Evolutionary conservation across 2,113 vertebrate genomes (phyloP).

Genomic region (Leucoraja erinaceus): DNA sequence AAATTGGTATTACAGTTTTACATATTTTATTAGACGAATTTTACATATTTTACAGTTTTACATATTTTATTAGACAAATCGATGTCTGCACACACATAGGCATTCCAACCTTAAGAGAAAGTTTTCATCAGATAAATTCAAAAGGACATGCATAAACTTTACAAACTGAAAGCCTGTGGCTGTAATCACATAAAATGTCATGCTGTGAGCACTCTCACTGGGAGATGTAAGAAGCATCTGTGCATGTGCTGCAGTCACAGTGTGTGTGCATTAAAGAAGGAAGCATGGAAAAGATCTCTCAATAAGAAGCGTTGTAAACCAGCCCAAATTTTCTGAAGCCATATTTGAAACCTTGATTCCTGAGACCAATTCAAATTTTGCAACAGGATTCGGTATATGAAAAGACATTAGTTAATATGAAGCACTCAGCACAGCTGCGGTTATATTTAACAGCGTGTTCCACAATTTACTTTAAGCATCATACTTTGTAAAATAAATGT

Average conservation of each 20-base stretch:
- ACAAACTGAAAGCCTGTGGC: neutral
- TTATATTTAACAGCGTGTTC: neutral
- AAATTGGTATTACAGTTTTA: too few relatives aligned
- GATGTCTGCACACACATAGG: neutral
- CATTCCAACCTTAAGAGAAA: neutral
- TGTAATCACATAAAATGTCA: neutral
- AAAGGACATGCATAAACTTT: neutral
- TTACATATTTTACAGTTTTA: too few relatives aligned
- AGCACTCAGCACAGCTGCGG: neutral
- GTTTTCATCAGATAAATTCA: neutral
- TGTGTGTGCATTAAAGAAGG: conserved; percentile 15
- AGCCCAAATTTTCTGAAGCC: neutral
- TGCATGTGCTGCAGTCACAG: neutral
- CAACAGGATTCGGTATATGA: neutral
- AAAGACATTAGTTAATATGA: neutral
- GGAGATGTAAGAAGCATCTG: neutral
- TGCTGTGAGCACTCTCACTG: neutral
- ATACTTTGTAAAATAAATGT: conserved; percentile 24
- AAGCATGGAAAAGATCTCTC: neutral
- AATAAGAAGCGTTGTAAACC: neutral
- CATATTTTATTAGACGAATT: neutral
- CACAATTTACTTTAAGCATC: neutral
- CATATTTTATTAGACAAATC: neutral
- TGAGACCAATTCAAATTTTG: conserved; percentile 30
- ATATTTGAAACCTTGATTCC: neutral